Percentiles rank a stretch among this genome's conserved stretches.
phyloP scores from a whole-genome alignment of 2,113 vertebrate species.

The Spilogale gracilis region DNA sequence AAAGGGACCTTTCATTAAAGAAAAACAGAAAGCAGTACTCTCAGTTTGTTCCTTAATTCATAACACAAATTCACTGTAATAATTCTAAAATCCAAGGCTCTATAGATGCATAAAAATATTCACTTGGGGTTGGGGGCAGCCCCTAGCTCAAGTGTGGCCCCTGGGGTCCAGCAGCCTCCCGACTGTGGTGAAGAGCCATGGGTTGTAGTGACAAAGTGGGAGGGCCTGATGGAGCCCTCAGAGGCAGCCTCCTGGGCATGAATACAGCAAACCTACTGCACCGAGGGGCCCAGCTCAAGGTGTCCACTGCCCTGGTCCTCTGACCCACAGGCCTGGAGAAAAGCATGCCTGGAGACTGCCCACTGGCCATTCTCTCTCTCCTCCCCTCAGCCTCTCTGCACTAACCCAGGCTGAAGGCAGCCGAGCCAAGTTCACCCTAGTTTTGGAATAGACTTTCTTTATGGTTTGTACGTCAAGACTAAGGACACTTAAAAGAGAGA shows the following conservation, averaged over 20 bases:
- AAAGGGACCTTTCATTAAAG: slow-evolving; percentile 24
- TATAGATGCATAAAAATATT: neutral
- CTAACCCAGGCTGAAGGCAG: neutral
- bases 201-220: neutral
- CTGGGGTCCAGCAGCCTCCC: neutral
- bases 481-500: neutral
- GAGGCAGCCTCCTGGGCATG: neutral
- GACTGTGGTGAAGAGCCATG: neutral
- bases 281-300: neutral
- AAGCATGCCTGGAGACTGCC: neutral
- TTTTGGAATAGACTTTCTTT: slow-evolving; percentile 37
- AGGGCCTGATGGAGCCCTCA: neutral
- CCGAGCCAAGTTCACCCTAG: neutral
- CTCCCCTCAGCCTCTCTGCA: neutral
- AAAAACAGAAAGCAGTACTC: slow-evolving; percentile 17
- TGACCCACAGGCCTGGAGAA: neutral
- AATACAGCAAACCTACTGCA: neutral
- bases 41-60: neutral
- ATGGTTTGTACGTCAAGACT: neutral
- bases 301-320: neutral
- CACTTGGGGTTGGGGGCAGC: neutral
- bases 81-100: neutral
- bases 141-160: neutral
- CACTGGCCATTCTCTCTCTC: neutral
- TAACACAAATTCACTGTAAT: slow-evolving; percentile 31